These are phyloP conservation scores for Merops nubicus DNA, from an alignment of 2,113 vertebrate species.

Conservation along the genomic window DNA sequence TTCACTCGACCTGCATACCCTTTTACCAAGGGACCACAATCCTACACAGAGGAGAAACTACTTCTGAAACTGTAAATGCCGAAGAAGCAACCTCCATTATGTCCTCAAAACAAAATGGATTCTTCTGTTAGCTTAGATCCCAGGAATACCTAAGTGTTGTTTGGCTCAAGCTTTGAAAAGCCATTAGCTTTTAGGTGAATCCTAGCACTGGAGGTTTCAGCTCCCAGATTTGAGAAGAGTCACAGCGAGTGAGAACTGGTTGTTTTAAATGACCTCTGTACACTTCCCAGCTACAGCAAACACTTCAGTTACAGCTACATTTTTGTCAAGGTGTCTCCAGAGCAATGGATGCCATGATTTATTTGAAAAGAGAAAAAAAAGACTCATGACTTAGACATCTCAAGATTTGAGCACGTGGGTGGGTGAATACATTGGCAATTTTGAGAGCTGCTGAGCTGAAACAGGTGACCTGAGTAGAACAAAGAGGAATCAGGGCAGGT, in stretches of 20 bases:
- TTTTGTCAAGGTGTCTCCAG: background rate
- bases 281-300: background rate
- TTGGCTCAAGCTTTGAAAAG: background rate
- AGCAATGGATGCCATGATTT: background rate
- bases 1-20: background rate
- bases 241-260: background rate
- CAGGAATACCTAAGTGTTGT: background rate
- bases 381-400: conserved; percentile 5
- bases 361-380: background rate
- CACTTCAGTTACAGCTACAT: background rate
- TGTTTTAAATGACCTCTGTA: background rate
- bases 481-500: background rate
- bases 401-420: background rate
- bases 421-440: background rate
- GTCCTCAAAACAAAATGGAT: background rate
- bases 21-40: background rate
- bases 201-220: background rate
- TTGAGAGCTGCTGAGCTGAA: conserved; percentile 25
- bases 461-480: background rate
- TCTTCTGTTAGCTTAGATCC: background rate
- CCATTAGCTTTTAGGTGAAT: background rate
- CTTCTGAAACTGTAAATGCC: background rate
- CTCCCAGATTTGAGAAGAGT: background rate
- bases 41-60: background rate
- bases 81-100: background rate